Evolutionary conservation across 2,113 vertebrate species (phyloP).

Genomic region (Harpagus bidentatus): DNA sequence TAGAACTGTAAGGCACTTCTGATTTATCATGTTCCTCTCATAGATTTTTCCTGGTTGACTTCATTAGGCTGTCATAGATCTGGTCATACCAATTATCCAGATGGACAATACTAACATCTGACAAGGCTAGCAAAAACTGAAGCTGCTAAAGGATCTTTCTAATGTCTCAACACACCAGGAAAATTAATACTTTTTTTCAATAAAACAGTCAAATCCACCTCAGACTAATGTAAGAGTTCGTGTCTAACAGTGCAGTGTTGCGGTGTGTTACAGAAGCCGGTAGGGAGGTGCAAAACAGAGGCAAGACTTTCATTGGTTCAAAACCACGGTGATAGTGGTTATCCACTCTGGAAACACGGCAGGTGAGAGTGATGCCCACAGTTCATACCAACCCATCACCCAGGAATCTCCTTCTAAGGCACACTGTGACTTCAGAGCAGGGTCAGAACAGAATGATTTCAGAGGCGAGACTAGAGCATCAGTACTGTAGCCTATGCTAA

Average conservation of each 20-base stretch:
- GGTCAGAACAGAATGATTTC: not conserved
- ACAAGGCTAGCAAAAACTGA: not conserved
- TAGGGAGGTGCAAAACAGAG: not conserved
- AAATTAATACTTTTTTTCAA: not conserved
- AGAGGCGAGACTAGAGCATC: not conserved
- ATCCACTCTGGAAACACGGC: not conserved
- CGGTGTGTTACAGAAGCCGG: not conserved
- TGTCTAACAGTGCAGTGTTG: not conserved
- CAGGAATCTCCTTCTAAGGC: not conserved
- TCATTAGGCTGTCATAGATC: not conserved
- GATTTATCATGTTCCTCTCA: not conserved
- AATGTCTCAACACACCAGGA: not conserved
- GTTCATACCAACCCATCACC: not conserved
- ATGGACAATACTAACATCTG: not conserved
- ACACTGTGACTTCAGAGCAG: not conserved
- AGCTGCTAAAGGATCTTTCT: not conserved
- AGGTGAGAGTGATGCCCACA: not conserved
- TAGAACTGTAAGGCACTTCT: not conserved
- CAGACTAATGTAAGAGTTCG: not conserved
- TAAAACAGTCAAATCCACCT: not conserved
- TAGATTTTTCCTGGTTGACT: not conserved
- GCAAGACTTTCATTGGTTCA: not conserved
- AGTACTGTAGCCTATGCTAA: not conserved
- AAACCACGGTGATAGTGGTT: not conserved
- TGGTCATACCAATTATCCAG: not conserved